Conservation (phyloP, 1,140 invertebrate genomes). For the Camponotus floridanus region DNA sequence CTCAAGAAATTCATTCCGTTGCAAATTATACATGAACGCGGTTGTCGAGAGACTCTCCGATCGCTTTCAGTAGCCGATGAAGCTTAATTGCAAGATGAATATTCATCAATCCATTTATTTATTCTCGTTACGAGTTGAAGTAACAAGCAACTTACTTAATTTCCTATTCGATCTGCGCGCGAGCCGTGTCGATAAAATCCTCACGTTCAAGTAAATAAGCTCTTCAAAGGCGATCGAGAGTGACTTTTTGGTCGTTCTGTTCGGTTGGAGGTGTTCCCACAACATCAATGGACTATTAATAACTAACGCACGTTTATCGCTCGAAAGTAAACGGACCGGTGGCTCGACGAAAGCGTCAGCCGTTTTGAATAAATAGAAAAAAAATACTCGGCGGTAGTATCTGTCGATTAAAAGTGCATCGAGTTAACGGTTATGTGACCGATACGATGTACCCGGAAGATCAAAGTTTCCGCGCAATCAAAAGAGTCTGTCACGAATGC, state of each 20-base stretch:
- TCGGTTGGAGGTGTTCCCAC: background rate
- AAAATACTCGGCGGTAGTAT: background rate
- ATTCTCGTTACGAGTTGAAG: slow-evolving; percentile 20
- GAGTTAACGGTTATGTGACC: slow-evolving; percentile 61
- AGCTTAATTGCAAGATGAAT: slow-evolving; percentile 60
- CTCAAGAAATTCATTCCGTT: slow-evolving; percentile 39
- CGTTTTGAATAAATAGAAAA: background rate
- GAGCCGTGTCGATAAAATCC: slow-evolving; percentile 24
- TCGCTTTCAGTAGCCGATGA: background rate
- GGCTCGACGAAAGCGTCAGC: background rate
- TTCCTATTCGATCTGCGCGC: slow-evolving; percentile 10
- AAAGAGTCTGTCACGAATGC: slow-evolving; percentile 50
- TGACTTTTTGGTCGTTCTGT: background rate
- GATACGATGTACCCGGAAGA: slow-evolving; percentile 64
- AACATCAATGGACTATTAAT: background rate
- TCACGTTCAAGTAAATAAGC: slow-evolving; percentile 32
- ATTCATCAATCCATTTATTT: slow-evolving; percentile 52
- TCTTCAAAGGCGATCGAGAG: background rate
- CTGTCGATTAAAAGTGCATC: slow-evolving; percentile 69
- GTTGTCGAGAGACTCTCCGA: background rate
- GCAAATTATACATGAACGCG: slow-evolving; percentile 28
- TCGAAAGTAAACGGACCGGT: background rate
- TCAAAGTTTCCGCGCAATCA: slow-evolving; percentile 72
- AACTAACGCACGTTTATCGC: slow-evolving; percentile 1
- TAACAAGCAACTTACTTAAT: slow-evolving; percentile 9